Evolutionary conservation across 2,113 vertebrate genomes (phyloP).

Genomic region (Laterallus jamaicensis): DNA sequence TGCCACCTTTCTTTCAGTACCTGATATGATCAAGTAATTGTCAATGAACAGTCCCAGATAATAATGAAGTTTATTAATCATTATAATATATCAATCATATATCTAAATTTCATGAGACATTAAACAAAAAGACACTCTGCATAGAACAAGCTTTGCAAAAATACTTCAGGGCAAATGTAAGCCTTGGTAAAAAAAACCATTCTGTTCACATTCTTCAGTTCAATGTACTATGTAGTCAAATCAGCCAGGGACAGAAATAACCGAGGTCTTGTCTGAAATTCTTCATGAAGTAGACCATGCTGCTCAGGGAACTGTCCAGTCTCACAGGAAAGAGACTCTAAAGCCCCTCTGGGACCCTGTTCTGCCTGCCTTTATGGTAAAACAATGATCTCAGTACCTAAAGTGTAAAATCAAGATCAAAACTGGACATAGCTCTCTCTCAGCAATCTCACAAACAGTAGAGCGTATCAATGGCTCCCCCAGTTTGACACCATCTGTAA

Average conservation of each 20-base stretch:
- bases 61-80: constrained; percentile 13
- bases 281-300: not conserved
- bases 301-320: not conserved
- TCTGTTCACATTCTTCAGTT: not conserved
- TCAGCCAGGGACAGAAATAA: not conserved
- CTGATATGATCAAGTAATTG: not conserved
- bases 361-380: not conserved
- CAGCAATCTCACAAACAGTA: not conserved
- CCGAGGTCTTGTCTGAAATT: not conserved
- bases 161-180: not conserved
- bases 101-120: constrained; percentile 13
- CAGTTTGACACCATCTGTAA: not conserved
- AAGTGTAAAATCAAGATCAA: not conserved
- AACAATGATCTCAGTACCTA: not conserved
- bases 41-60: not conserved
- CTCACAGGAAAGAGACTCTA: not conserved
- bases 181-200: not conserved
- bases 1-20: not conserved
- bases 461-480: not conserved
- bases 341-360: not conserved
- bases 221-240: not conserved
- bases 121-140: not conserved
- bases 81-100: not conserved
- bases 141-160: constrained; percentile 4
- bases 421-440: not conserved